phyloP scores from a whole-genome alignment of 2,888 invertebrate genomes.

The Melanargia galathea region DNA sequence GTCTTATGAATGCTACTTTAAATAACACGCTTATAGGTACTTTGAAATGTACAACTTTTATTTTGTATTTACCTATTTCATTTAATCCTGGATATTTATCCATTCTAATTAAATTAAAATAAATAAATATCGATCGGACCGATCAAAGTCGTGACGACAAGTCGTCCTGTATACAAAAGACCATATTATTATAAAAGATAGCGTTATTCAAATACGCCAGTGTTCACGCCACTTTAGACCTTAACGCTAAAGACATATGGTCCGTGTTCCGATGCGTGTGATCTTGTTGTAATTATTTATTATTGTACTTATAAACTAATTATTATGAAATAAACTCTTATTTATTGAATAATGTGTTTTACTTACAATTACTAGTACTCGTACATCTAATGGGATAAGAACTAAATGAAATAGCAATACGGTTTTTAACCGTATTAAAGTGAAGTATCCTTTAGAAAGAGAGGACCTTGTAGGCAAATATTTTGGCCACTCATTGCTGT shows the following conservation, averaged over 20 bases:
- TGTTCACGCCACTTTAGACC: slow-evolving; percentile 38
- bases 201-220: not conserved
- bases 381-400: too few relatives aligned
- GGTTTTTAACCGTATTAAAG: too few relatives aligned
- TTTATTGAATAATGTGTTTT: slow-evolving; percentile 46
- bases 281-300: not conserved
- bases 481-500: too few relatives aligned
- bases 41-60: too few relatives aligned
- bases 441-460: too few relatives aligned
- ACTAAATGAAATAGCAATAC: too few relatives aligned
- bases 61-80: too few relatives aligned
- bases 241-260: slow-evolving; percentile 39
- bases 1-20: too few relatives aligned
- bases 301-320: slow-evolving; percentile 6
- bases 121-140: not conserved
- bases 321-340: slow-evolving; percentile 45
- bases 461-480: too few relatives aligned
- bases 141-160: not conserved
- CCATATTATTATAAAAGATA: not conserved
- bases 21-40: too few relatives aligned
- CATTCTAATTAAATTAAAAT: too few relatives aligned
- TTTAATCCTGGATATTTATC: too few relatives aligned
- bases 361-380: slow-evolving; percentile 36
- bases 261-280: slow-evolving; percentile 29
- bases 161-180: not conserved